Evolutionary conservation across 2,113 vertebrate genomes (phyloP), one percentile per base, ranked within the genome.

Genomic region (Tricholaema leucomelas): DNA sequence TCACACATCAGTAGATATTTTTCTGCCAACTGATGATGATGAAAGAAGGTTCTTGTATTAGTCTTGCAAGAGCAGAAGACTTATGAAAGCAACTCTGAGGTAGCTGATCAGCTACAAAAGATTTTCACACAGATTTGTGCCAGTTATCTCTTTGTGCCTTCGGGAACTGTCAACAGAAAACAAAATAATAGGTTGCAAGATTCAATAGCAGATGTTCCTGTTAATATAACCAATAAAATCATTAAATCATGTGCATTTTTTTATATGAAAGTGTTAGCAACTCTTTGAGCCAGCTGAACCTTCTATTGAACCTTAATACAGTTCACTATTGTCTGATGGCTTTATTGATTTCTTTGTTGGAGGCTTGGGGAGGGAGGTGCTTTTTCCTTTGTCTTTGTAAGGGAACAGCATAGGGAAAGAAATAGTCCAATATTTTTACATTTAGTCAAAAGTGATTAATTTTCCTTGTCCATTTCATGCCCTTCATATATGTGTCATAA

Each of bases 261-360:
- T 86, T 88, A 52, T 85, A 50, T 72, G 69, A 83, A 91, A 90
- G 4, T 75, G 92, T 74, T 86, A 85, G 28, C 52, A 74, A 18
- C 58, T 88, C 52, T 31, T 84, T 54, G 82, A 91, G 15, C 0
- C 15, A 60, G 24, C 6, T 81, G 42, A 85, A 76, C 11, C 48
- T 81, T 59, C 76, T 90, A n/a, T 58, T 83, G 69, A 89, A 58
- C 48, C 58, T 55, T 93, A 86, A 78, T 77, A 38, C 4, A 48
- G 3, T 55, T 80, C 17, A 42, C 8, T 46, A 58, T 86, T 92
- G 66, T 25, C 58, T 90, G 90, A 91, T 79, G 25, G 75, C 27
- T 91, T 75, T 52, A 91, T 90, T 90, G 72, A 91, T 87, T 88
- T 67, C 13, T 52, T 83, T 77, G 15, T 55, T 88, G 40, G 25